Percentiles rank a stretch among this genome's conserved stretches.
These are phyloP conservation scores for Metaphire vulgaris DNA, from an alignment of 1,140 invertebrate genomes.

Conservation along the genomic window DNA sequence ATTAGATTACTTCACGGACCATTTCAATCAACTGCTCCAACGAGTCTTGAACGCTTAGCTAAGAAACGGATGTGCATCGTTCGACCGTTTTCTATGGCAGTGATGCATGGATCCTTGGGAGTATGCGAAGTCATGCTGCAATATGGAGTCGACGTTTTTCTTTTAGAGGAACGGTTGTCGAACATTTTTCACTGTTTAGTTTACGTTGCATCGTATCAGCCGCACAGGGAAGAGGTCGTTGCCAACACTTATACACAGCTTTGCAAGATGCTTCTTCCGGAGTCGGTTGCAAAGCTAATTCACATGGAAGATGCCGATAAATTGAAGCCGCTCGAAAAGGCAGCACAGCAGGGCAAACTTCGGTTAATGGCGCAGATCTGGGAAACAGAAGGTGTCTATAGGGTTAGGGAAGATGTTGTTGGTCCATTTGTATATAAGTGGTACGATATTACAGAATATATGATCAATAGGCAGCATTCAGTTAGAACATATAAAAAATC, in stretches of 20 bases:
- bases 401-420: background rate
- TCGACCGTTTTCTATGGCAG: background rate
- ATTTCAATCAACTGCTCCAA: too few species aligned
- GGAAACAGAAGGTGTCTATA: background rate
- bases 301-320: background rate
- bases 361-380: background rate
- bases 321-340: background rate
- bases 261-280: background rate
- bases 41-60: too few species aligned
- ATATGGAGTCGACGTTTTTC: background rate
- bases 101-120: background rate
- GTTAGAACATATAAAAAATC: background rate
- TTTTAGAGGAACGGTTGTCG: background rate
- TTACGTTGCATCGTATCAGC: background rate
- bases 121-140: background rate
- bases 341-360: background rate
- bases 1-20: too few species aligned
- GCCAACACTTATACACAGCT: background rate
- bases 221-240: background rate
- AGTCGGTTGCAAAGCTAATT: background rate
- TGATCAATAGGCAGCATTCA: background rate
- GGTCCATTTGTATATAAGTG: background rate
- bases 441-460: background rate
- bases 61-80: too few species aligned
- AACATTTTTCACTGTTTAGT: background rate